A percentile compares a stretch with the other conserved stretches of the same genome.
These are phyloP conservation scores for Oophaga pumilio DNA, from an alignment of 2,113 vertebrate species.

Conservation along the genomic window DNA sequence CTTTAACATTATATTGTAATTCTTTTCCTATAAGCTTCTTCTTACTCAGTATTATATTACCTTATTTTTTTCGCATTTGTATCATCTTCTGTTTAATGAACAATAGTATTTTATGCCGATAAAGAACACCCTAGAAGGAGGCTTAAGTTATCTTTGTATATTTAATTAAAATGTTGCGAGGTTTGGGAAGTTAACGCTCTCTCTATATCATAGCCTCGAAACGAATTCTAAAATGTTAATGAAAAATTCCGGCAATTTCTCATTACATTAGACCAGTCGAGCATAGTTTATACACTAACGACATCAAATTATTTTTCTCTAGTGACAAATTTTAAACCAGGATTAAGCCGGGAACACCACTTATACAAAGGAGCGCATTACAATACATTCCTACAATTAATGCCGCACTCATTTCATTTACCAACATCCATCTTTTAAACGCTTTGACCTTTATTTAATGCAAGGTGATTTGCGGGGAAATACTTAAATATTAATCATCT, in stretches of 20 bases:
- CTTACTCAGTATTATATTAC: conserved; percentile 3
- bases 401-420: conserved; percentile 38
- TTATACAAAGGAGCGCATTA: conserved; percentile 40
- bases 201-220: conserved; percentile 25
- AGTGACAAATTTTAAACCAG: conserved; percentile 42
- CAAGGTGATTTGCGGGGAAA: conserved; percentile 45
- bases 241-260: conserved; percentile 14
- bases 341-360: conserved; percentile 27
- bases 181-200: conserved; percentile 21
- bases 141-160: conserved; percentile 37
- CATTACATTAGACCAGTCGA: conserved; percentile 21
- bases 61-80: not conserved
- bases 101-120: conserved; percentile 33
- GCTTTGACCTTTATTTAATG: conserved; percentile 43
- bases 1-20: not conserved
- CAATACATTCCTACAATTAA: conserved; percentile 32
- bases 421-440: conserved; percentile 48
- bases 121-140: conserved; percentile 9
- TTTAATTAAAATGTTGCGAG: conserved; percentile 43
- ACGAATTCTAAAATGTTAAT: conserved; percentile 48
- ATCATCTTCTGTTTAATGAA: conserved; percentile 21
- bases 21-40: not conserved
- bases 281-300: conserved; percentile 43
- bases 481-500: conserved; percentile 26
- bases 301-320: conserved; percentile 48